A percentile compares a stretch with the other conserved stretches of the same genome.
Evolutionary conservation across 2,113 vertebrate species (phyloP).

Genomic region (Tetrao urogallus): DNA sequence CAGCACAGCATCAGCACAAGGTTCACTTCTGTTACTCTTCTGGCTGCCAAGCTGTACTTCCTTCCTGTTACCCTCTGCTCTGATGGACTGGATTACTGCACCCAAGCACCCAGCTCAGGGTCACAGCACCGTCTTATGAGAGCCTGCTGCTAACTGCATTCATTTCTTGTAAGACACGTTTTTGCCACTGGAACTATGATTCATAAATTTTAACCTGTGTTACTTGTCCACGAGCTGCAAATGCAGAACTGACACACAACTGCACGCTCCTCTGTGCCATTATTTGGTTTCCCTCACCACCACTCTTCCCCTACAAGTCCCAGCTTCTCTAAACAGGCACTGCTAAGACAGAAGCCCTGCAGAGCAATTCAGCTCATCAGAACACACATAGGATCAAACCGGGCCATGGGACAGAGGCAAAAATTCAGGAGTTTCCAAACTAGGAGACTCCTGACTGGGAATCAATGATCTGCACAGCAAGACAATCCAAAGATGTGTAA

Average conservation of each 20-base stretch:
- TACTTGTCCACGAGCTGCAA: not conserved
- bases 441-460: not conserved
- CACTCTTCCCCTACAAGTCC: no score
- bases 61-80: not conserved
- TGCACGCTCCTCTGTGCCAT: not conserved
- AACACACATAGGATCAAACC: not conserved
- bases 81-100: not conserved
- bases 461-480: not conserved
- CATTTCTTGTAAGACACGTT: rapidly evolving
- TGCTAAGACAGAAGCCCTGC: not conserved
- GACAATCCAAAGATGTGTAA: not conserved
- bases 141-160: not conserved
- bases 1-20: not conserved
- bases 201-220: not conserved
- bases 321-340: not conserved
- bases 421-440: not conserved
- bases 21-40: not conserved
- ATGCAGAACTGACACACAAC: not conserved
- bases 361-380: not conserved
- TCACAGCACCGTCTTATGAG: rapidly evolving
- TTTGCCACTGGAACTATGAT: not conserved
- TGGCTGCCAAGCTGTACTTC: not conserved
- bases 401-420: no score
- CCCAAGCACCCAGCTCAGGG: not conserved
- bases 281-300: not conserved